phyloP scores from a whole-genome alignment of 2,797 vertebrate genomes.

The Mallotus villosus region DNA sequence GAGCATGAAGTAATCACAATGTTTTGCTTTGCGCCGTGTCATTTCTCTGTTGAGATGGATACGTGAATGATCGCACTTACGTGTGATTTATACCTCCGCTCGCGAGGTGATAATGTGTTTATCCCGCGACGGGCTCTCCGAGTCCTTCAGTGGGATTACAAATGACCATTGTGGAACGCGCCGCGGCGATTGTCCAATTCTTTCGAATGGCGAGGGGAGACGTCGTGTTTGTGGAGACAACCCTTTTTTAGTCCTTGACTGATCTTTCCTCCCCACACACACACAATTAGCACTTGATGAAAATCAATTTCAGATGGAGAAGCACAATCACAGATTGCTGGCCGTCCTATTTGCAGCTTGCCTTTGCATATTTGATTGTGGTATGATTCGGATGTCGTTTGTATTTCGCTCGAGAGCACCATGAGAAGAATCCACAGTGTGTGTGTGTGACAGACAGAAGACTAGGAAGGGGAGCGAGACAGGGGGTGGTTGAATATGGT shows the following conservation, averaged over 20 bases:
- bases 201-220: background rate
- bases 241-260: background rate
- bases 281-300: no score
- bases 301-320: slow-evolving; percentile 34
- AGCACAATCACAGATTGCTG: slow-evolving; percentile 29
- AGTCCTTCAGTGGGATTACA: background rate
- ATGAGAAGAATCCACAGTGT: slow-evolving; percentile 30
- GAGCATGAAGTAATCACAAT: slow-evolving; percentile 3
- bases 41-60: slow-evolving; percentile 1
- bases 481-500: background rate
- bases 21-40: background rate
- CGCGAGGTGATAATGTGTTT: background rate
- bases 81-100: background rate
- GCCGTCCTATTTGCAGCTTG: slow-evolving; percentile 47
- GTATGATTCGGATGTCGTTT: slow-evolving; percentile 42
- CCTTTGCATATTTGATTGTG: slow-evolving; percentile 53
- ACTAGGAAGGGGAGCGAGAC: slow-evolving; percentile 20
- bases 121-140: background rate
- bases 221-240: background rate
- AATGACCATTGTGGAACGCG: background rate
- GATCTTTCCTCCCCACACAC: no score
- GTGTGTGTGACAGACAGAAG: slow-evolving; percentile 12
- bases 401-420: slow-evolving; percentile 12
- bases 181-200: background rate
- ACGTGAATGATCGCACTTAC: background rate